Base-by-base conservation (phyloP, 2,888 invertebrate species). In the Apocheima hispidaria region DNA sequence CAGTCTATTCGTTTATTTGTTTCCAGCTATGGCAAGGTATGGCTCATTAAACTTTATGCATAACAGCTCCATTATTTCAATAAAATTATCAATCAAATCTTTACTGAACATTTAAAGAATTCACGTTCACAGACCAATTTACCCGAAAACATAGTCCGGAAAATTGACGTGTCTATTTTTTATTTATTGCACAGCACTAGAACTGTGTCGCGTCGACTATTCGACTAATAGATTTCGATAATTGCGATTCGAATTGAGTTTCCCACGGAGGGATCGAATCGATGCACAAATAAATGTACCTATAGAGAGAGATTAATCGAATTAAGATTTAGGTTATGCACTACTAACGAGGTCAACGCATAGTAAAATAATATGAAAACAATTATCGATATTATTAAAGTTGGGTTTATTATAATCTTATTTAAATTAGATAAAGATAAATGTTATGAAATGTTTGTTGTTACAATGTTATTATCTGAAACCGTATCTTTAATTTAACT, bases 141-240 rank as follows among this genome's bases (percentile, higher is more conserved):
- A 59, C 33, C 33, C 50, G 59, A 62, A 72, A 70, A 68, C 71
- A 74, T 70, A 55, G 69, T 52, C 68, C 79, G 73, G 74, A 73
- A 75, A 77, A 81, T 81, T 78, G 81, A 74, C 73, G 65, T 68
- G 71, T 74, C 71, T 64, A 72, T 74, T 79, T 81, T 81, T 74
- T 71, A 81, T 81, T 80, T 80, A 80, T 75, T 68, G 71, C 70
- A 53, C 73, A 60, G 70, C 68, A 71, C 70, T 71, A 74, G 70
- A 77, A 68, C 73, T 68, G 44, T 51, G 18, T 30, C 20, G 41
- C 49, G 44, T 62, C 56, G 44, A 53, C 59, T 53, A 59, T 53
- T 58, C 60, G 59, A 70, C 68, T 77, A 79, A 83, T 78, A 81
- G 82, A 79, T 83, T 84, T 77, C 79, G 79, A 83, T 84, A 79